Evolutionary conservation across 2,113 vertebrate genomes (phyloP), one percentile per base, ranked within the genome.

Genomic region (Arvicanthis niloticus): DNA sequence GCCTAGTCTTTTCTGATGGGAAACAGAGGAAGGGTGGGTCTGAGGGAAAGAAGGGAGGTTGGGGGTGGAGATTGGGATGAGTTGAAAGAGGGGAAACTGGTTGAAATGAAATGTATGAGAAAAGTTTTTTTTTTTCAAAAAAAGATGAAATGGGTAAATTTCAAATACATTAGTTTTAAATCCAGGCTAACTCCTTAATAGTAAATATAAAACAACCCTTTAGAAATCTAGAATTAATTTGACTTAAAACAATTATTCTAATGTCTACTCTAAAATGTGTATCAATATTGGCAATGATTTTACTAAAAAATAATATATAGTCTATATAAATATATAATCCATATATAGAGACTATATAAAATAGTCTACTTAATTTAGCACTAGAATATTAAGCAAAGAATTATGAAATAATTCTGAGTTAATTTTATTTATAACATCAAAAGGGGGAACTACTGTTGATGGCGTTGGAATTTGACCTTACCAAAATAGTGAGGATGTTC

Each of bases 171-270:
- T 68, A 86, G 88, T 65, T 89, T 89, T 34, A 81, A 88, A 75
- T 70, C 48, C 58, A 84, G 62, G 80, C 81, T 5, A 51, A 53
- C 13, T 67, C 34, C 34, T 34, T 75, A 15, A 70, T 81, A 92
- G 19, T 92, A 65, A 97, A 84, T 96, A 72, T 34, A 72, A 84
- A 84, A 11, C 13, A 94, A n/a, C 3, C 2, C 65, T 76, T 93
- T 34, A 76, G 40, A 92, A 48, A 1, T 67, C 24, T 75, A 21
- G 65, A 88, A 91, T 22, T 62, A 86, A 53, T 87, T 16, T 86
- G 70, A 37, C 40, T 56, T 7, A 42, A 87, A 89, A 91, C 75
- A 94, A 73, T 58, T 81, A 94, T 76, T 34, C 9, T 76, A 92
- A 76, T 19, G 19, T 81, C 21, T 86, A 89, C 58, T 91, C 76